Evolutionary conservation across 2,888 invertebrate species (phyloP).

Genomic region (Volucella inanis): DNA sequence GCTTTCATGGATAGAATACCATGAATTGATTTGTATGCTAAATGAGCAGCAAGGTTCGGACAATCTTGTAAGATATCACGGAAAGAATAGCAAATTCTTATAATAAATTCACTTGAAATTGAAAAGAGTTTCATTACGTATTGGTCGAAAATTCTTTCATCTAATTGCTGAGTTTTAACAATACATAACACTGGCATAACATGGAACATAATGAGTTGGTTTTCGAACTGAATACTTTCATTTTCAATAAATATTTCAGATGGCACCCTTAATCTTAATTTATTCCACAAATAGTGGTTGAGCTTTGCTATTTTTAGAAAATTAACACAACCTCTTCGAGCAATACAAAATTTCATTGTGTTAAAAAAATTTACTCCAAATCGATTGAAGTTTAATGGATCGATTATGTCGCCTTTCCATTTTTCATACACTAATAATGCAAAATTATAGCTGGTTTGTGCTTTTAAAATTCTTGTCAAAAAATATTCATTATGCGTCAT

Average conservation of each 20-base stretch:
- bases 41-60: conserved; percentile 77
- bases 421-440: conserved; percentile 80
- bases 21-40: conserved; percentile 81
- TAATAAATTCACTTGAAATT: conserved; percentile 86
- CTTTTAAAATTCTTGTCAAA: conserved; percentile 78
- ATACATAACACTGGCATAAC: conserved; percentile 86
- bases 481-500: conserved; percentile 82
- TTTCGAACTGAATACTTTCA: conserved; percentile 83
- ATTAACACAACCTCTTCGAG: conserved; percentile 79
- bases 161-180: conserved; percentile 79
- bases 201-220: conserved; percentile 86
- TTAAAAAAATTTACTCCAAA: conserved; percentile 82
- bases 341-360: conserved; percentile 81
- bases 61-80: conserved; percentile 83
- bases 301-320: conserved; percentile 82
- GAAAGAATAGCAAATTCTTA: conserved; percentile 85
- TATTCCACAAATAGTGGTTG: conserved; percentile 83
- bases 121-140: conserved; percentile 86
- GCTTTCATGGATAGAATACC: conserved; percentile 83
- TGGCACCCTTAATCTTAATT: conserved; percentile 80
- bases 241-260: conserved; percentile 81
- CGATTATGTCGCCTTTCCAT: conserved; percentile 77
- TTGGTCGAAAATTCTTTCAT: conserved; percentile 84
- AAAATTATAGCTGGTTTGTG: conserved; percentile 79
- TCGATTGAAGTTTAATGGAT: conserved; percentile 79